A percentile compares a stretch with the other conserved stretches of the same genome.
Conservation (phyloP, 2,113 vertebrate species). For the Callipepla californica region DNA sequence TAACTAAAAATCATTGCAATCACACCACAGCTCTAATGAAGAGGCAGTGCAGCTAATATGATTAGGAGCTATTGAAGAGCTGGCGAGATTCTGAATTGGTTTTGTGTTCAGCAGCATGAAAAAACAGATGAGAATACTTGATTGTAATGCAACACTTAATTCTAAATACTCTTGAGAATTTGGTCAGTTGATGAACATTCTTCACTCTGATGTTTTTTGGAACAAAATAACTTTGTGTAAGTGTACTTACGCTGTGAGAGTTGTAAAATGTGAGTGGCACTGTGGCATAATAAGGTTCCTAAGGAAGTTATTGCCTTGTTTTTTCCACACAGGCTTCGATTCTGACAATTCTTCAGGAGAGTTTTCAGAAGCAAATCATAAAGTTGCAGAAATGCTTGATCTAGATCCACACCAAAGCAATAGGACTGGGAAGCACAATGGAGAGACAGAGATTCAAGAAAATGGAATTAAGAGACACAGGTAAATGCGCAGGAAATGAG, state of each 20-base stretch:
- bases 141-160: not conserved
- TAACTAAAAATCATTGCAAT: constrained; percentile 9
- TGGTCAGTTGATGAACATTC: not conserved
- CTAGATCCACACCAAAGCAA: constrained; percentile 69
- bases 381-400: constrained; percentile 79
- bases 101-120: constrained; percentile 14
- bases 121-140: not conserved
- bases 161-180: not conserved
- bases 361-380: constrained; percentile 88
- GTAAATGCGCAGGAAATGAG: constrained; percentile 75
- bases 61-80: not conserved
- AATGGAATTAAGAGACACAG: constrained; percentile 94
- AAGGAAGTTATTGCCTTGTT: not conserved
- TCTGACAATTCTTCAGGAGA: constrained; percentile 94
- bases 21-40: not conserved
- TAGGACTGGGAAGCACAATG: constrained; percentile 77
- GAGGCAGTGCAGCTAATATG: not conserved
- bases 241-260: not conserved
- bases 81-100: not conserved
- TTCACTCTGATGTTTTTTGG: not conserved
- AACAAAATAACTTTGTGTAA: not conserved
- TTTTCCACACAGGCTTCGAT: constrained; percentile 87
- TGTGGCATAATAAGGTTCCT: not conserved
- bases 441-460: constrained; percentile 84
- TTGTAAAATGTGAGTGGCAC: not conserved